Conservation (phyloP, 1,140 invertebrate genomes). For the Drosophila watanabei region DNA sequence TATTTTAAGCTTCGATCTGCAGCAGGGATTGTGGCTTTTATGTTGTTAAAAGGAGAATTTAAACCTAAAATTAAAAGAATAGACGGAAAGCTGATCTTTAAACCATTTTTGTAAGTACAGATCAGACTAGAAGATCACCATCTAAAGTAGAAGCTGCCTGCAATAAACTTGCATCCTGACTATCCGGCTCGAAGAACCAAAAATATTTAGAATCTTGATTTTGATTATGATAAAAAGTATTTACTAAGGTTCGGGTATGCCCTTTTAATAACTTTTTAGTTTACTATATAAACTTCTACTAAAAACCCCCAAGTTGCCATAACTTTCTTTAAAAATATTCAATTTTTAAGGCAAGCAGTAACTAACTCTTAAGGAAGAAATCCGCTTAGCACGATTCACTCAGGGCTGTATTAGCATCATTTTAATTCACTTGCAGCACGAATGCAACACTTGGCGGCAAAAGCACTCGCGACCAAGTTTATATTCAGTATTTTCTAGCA, state of each 20-base stretch:
- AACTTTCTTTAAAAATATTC: not conserved
- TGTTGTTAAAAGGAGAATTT: too few species aligned
- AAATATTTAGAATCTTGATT: not conserved
- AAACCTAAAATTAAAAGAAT: too few species aligned
- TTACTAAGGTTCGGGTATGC: too few species aligned
- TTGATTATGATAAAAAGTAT: not conserved
- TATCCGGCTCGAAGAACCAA: not conserved
- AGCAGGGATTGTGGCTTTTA: not conserved
- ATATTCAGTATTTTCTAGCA: constrained; percentile 1
- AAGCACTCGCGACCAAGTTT: constrained; percentile 26
- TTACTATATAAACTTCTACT: not conserved
- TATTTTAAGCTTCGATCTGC: not conserved
- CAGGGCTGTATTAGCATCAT: constrained; percentile 20
- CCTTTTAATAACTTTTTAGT: not conserved
- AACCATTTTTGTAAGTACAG: not conserved
- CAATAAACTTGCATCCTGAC: too few species aligned
- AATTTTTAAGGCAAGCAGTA: not conserved
- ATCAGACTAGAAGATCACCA: not conserved
- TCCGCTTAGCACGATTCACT: constrained; percentile 15
- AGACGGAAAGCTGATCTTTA: not conserved
- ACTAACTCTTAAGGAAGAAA: constrained; percentile 8
- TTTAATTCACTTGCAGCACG: constrained; percentile 30
- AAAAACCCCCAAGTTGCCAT: not conserved
- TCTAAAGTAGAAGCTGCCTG: accelerated
- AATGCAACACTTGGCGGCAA: constrained; percentile 61